Conservation (phyloP, 2,113 vertebrate species). For the Menura novaehollandiae region DNA sequence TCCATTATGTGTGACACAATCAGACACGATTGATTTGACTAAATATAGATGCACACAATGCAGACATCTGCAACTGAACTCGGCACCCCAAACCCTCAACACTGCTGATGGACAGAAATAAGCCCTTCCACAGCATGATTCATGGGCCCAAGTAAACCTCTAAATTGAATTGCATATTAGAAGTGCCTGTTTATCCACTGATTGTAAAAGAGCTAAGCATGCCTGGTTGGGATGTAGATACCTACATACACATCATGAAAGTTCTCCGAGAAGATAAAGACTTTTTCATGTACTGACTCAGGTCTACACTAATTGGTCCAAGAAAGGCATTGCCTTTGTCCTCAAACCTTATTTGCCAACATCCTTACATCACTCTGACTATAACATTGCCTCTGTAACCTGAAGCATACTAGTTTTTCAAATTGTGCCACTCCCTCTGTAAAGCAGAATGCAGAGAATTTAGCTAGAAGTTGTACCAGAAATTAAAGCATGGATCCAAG, state of each 20-base stretch:
- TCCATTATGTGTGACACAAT: conserved; percentile 52
- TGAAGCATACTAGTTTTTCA: not conserved
- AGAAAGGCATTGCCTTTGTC: not conserved
- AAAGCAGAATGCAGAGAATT: not conserved
- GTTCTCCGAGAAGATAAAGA: not conserved
- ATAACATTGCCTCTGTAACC: not conserved
- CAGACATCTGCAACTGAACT: conserved; percentile 42
- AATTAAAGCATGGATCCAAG: not conserved
- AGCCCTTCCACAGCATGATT: not conserved
- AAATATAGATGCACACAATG: conserved; percentile 45
- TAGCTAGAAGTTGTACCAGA: not conserved
- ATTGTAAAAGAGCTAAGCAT: not conserved
- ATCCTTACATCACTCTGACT: not conserved
- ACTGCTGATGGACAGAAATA: conserved; percentile 19
- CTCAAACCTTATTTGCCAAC: not conserved
- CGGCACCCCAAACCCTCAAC: not conserved
- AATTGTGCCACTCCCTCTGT: not conserved
- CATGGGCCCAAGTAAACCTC: not conserved
- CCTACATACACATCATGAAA: not conserved
- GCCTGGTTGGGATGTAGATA: not conserved
- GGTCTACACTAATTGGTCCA: not conserved
- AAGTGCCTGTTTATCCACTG: not conserved
- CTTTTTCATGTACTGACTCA: not conserved
- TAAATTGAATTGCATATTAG: not conserved
- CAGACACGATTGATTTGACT: conserved; percentile 21